Evolutionary conservation across 37 sponge, comb jelly and placozoan genomes (phyloP).

Genomic region (Dysidea cf. avara): DNA sequence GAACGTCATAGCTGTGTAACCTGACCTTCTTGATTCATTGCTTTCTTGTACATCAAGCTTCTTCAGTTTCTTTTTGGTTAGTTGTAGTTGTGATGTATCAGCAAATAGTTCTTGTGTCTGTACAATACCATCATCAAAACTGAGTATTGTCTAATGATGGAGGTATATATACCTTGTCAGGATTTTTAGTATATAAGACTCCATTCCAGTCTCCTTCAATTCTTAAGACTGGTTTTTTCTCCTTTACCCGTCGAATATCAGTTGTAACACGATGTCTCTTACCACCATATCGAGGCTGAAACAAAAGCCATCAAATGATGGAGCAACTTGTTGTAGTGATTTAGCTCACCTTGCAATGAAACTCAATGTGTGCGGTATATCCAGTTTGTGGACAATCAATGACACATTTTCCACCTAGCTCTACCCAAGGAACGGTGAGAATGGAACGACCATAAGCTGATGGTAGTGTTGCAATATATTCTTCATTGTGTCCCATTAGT

Average conservation of each 20-base stretch:
- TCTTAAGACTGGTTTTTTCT: slow-evolving; percentile 71
- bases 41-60: slow-evolving; percentile 64
- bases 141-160: neutral
- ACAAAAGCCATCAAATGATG: neutral
- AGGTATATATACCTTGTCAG: slow-evolving; percentile 49
- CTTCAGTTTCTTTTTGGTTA: slow-evolving; percentile 84
- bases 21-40: slow-evolving; percentile 69
- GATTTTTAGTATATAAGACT: slow-evolving; percentile 77
- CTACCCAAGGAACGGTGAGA: slow-evolving; percentile 73
- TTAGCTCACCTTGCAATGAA: slow-evolving; percentile 55
- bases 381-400: slow-evolving; percentile 56
- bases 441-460: slow-evolving; percentile 72
- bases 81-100: slow-evolving; percentile 74
- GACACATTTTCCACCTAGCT: slow-evolving; percentile 62
- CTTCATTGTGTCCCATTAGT: slow-evolving; percentile 55
- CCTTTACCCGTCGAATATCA: neutral
- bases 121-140: neutral
- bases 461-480: slow-evolving; percentile 55
- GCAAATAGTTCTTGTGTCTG: slow-evolving; percentile 84
- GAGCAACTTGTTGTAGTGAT: neutral
- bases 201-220: slow-evolving; percentile 99
- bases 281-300: slow-evolving; percentile 58
- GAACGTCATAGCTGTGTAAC: too few relatives aligned
- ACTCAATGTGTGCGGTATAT: slow-evolving; percentile 51
- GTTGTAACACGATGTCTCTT: slow-evolving; percentile 22